phyloP scores from a whole-genome alignment of 2,797 vertebrate species.

The Adelosebastes latens region DNA sequence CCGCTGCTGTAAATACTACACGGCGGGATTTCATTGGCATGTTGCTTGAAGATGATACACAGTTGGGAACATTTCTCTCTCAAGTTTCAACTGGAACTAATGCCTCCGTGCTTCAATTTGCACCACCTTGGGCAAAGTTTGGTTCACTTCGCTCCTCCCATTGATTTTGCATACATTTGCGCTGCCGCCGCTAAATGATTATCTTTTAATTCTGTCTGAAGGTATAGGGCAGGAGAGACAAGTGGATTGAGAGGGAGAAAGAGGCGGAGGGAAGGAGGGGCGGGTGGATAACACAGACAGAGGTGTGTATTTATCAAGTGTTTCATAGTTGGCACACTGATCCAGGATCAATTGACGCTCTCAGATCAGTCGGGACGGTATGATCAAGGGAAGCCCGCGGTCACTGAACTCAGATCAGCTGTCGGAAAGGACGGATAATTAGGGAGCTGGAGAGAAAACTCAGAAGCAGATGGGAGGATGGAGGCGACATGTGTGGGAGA shows the following conservation, averaged over 20 bases:
- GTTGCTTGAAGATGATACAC: slow-evolving; percentile 46
- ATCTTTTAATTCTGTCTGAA: slow-evolving; percentile 47
- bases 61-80: slow-evolving; percentile 40
- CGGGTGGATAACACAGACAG: slow-evolving; percentile 32
- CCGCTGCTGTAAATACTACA: slow-evolving; percentile 46
- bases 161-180: slow-evolving; percentile 55
- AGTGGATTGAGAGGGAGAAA: slow-evolving; percentile 10
- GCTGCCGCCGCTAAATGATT: slow-evolving; percentile 15
- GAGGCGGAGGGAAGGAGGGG: background rate
- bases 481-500: slow-evolving; percentile 51
- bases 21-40: slow-evolving; percentile 34
- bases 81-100: slow-evolving; percentile 57
- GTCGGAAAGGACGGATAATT: slow-evolving; percentile 64
- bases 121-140: slow-evolving; percentile 53
- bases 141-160: slow-evolving; percentile 34
- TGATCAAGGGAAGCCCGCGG: slow-evolving; percentile 65
- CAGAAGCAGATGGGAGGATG: slow-evolving; percentile 71
- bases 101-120: slow-evolving; percentile 46
- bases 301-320: slow-evolving; percentile 56
- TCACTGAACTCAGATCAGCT: slow-evolving; percentile 71
- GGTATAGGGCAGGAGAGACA: background rate
- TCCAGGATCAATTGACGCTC: slow-evolving; percentile 59
- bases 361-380: slow-evolving; percentile 52
- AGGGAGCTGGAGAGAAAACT: slow-evolving; percentile 64
- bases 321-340: slow-evolving; percentile 49